A percentile compares a stretch with the other conserved stretches of the same genome.
Conservation (phyloP, 2,113 vertebrate genomes). For the Dissostichus mawsoni region DNA sequence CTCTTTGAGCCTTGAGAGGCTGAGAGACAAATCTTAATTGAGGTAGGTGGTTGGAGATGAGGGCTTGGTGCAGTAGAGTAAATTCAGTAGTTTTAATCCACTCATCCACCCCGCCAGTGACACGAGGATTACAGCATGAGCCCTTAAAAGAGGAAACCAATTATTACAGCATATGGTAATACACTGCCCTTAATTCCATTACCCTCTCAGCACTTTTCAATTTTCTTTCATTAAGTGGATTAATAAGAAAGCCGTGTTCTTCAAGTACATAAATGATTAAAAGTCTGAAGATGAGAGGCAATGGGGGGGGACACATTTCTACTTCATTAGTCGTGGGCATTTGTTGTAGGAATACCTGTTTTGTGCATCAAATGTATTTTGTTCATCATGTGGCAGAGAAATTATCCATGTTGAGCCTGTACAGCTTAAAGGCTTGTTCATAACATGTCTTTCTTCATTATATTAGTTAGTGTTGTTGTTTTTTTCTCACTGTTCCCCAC, state of each 20-base stretch:
- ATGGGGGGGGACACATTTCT: constrained; percentile 39
- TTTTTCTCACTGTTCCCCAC: background rate
- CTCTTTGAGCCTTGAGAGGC: constrained; percentile 1
- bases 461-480: background rate
- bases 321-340: constrained; percentile 61
- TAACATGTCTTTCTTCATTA: background rate
- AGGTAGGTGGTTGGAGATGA: constrained; percentile 48
- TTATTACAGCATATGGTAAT: constrained; percentile 73
- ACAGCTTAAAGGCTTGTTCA: constrained; percentile 30
- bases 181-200: constrained; percentile 77
- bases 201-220: constrained; percentile 74
- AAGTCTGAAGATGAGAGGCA: constrained; percentile 55
- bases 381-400: constrained; percentile 43
- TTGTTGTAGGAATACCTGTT: constrained; percentile 46
- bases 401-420: constrained; percentile 38
- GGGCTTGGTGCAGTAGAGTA: constrained; percentile 36
- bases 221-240: constrained; percentile 81
- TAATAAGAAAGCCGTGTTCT: constrained; percentile 67
- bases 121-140: constrained; percentile 75
- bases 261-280: constrained; percentile 74
- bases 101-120: constrained; percentile 67
- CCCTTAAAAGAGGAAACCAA: constrained; percentile 73
- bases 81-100: constrained; percentile 75
- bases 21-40: constrained; percentile 33
- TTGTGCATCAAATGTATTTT: constrained; percentile 59